phyloP scores from a whole-genome alignment of 2,888 invertebrate genomes.

The Diarsia brunnea region DNA sequence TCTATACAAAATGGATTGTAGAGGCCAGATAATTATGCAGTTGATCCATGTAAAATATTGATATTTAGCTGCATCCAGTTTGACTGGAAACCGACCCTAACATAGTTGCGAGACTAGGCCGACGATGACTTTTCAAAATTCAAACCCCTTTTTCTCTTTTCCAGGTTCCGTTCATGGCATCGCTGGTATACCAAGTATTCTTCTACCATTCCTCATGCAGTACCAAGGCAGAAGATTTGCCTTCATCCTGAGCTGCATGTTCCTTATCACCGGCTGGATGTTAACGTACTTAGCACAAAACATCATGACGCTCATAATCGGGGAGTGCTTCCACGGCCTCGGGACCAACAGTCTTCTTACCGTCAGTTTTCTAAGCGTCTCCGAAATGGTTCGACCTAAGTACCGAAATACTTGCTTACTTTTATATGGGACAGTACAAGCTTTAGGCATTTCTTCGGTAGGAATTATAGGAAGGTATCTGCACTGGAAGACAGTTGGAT shows the following conservation, averaged over 20 bases:
- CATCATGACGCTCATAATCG: slow-evolving; percentile 31
- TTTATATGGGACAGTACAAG: slow-evolving; percentile 45
- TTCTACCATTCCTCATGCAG: slow-evolving; percentile 61
- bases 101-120: not conserved
- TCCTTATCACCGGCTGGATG: slow-evolving; percentile 56
- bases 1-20: not conserved
- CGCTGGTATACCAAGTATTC: slow-evolving; percentile 57
- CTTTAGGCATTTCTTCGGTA: slow-evolving; percentile 45
- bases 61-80: not conserved
- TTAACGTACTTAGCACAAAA: slow-evolving; percentile 41
- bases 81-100: not conserved
- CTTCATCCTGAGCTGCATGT: slow-evolving; percentile 58
- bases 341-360: slow-evolving; percentile 53
- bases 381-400: slow-evolving; percentile 58
- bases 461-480: slow-evolving; percentile 54
- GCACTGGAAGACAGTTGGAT: slow-evolving; percentile 55
- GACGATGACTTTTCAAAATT: not conserved
- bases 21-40: not conserved
- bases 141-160: slow-evolving; percentile 6
- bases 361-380: slow-evolving; percentile 55
- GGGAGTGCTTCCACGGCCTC: slow-evolving; percentile 62
- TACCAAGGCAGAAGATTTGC: slow-evolving; percentile 56
- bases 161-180: slow-evolving; percentile 61
- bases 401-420: slow-evolving; percentile 52
- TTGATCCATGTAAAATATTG: not conserved